Evolutionary conservation across 1,140 invertebrate genomes (phyloP).

Genomic region (Pinna nobilis): DNA sequence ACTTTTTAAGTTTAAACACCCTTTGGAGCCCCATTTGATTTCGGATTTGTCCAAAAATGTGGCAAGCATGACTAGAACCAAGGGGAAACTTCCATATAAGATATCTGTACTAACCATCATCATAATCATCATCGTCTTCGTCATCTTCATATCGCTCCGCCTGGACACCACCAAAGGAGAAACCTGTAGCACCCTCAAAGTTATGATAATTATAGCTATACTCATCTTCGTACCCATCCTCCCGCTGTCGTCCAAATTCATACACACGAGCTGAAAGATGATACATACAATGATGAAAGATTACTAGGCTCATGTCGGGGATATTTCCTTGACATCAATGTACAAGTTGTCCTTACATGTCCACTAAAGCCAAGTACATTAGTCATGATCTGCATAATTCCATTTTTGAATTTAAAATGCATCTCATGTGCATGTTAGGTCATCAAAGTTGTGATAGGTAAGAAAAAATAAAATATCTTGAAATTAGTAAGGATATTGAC

Average conservation of each 20-base stretch:
- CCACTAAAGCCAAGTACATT: too few relatives aligned
- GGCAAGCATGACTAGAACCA: neutral
- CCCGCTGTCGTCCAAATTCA: conserved; percentile 74
- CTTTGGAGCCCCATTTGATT: too few relatives aligned
- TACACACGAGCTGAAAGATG: conserved; percentile 77
- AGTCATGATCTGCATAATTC: too few relatives aligned
- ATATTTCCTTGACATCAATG: too few relatives aligned
- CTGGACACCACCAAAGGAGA: conserved; percentile 50
- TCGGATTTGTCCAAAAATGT: neutral
- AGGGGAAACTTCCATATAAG: neutral
- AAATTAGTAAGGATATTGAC: neutral
- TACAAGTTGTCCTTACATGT: too few relatives aligned
- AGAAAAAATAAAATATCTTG: neutral
- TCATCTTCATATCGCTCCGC: conserved; percentile 22
- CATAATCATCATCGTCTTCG: conserved; percentile 36
- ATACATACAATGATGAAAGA: too few relatives aligned
- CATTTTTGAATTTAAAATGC: too few relatives aligned
- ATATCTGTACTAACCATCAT: neutral
- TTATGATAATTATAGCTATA: conserved; percentile 68
- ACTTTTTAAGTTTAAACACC: neutral
- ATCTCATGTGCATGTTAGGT: too few relatives aligned
- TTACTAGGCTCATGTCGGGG: too few relatives aligned
- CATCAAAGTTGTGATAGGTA: too few relatives aligned
- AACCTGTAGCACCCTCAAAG: conserved; percentile 58
- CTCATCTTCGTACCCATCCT: conserved; percentile 56